Conservation (phyloP, 2,797 vertebrate species). For the Kryptolebias ocellatus region DNA sequence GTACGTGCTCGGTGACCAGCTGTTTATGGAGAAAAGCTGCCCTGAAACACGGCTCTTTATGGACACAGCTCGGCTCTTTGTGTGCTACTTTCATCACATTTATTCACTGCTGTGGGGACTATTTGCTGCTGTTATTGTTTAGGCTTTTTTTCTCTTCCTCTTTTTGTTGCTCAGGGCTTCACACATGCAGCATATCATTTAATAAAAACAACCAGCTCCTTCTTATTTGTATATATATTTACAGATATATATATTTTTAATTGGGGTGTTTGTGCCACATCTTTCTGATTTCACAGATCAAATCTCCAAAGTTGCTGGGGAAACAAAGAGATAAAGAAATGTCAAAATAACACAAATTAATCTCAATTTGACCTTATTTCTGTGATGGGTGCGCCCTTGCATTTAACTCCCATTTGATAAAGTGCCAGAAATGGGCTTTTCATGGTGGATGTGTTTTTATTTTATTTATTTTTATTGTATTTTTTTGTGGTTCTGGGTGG, state of each 20-base stretch:
- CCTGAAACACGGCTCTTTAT: constrained; percentile 9
- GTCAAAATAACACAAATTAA: neutral
- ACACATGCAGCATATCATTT: too few relatives aligned
- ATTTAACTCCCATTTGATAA: constrained; percentile 39
- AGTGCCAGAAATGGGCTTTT: constrained; percentile 12
- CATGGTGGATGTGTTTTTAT: constrained; percentile 6
- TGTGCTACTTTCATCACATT: neutral
- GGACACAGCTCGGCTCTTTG: constrained; percentile 15
- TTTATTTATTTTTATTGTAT: constrained; percentile 6
- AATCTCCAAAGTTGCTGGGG: too few relatives aligned
- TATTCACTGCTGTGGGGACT: neutral
- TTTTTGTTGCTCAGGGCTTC: too few relatives aligned
- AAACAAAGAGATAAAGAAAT: neutral
- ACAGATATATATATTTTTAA: too few relatives aligned
- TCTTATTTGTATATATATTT: too few relatives aligned
- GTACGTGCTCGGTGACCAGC: constrained; percentile 75
- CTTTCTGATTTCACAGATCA: neutral
- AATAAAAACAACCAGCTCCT: too few relatives aligned
- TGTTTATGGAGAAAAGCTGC: constrained; percentile 72
- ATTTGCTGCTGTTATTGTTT: neutral
- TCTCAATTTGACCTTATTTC: constrained; percentile 36
- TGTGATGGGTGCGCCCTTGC: constrained; percentile 59
- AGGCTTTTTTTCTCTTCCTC: too few relatives aligned
- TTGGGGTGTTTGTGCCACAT: too few relatives aligned
- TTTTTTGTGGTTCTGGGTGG: neutral